A percentile compares a stretch with the other conserved stretches of the same genome.
These are phyloP conservation scores for Scolopax rusticola DNA, from an alignment of 2,797 vertebrate species.

Conservation along the genomic window DNA sequence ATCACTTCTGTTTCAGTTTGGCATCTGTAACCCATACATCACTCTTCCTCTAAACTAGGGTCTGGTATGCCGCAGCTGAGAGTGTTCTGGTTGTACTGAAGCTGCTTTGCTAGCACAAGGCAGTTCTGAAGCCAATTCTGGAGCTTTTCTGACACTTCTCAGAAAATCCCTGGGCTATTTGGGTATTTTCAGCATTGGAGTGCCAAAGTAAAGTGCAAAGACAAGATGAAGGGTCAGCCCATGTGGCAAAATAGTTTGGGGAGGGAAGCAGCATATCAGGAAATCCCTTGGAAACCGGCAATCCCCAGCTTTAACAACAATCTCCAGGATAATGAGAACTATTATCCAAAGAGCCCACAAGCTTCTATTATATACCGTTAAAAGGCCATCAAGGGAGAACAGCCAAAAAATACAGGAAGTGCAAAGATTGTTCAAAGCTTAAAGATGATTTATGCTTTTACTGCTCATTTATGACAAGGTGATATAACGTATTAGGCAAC, in stretches of 20 bases:
- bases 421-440: neutral
- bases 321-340: neutral
- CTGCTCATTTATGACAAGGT: neutral
- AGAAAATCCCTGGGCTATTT: neutral
- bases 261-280: neutral
- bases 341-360: neutral
- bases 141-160: neutral
- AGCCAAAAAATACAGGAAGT: neutral
- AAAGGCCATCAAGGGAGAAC: neutral
- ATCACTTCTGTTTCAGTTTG: neutral
- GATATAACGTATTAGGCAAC: neutral
- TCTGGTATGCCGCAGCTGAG: neutral
- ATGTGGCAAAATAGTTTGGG: fast-evolving
- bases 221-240: neutral
- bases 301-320: neutral
- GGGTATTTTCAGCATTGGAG: neutral
- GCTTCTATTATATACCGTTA: neutral
- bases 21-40: neutral
- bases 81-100: neutral
- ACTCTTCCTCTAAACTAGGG: neutral
- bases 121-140: neutral
- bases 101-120: neutral
- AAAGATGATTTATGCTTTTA: neutral
- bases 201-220: neutral
- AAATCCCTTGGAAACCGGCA: neutral